These are phyloP conservation scores for Cyprinella venusta DNA, from an alignment of 2,797 vertebrate species.

Conservation along the genomic window DNA sequence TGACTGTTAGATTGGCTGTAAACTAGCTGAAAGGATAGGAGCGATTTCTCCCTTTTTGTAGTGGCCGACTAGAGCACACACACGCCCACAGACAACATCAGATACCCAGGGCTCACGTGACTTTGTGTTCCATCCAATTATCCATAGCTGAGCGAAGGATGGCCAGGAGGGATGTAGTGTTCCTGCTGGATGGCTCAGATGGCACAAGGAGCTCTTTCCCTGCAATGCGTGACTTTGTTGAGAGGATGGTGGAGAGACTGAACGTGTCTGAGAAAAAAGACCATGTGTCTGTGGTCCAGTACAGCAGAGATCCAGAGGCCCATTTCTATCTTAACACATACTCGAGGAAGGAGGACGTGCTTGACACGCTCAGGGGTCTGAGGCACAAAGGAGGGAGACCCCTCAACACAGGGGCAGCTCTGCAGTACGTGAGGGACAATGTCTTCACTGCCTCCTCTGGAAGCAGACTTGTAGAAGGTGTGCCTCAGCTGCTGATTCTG, in stretches of 20 bases:
- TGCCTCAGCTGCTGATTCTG: constrained; percentile 32
- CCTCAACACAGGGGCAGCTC: constrained; percentile 76
- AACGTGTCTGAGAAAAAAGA: constrained; percentile 68
- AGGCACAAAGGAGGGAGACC: constrained; percentile 75
- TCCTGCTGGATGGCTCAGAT: constrained; percentile 79
- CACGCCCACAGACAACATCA: neutral
- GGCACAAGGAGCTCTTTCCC: constrained; percentile 57
- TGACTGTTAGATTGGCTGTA: neutral
- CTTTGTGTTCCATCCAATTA: constrained; percentile 21
- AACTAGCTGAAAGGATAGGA: neutral
- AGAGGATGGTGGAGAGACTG: constrained; percentile 75
- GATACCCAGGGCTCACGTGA: neutral
- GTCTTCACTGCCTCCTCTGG: constrained; percentile 58
- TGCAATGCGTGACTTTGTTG: constrained; percentile 67
- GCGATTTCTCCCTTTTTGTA: neutral
- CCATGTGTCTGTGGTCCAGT: constrained; percentile 59
- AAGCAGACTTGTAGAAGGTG: constrained; percentile 42
- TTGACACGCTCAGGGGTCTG: constrained; percentile 69
- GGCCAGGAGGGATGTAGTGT: constrained; percentile 43
- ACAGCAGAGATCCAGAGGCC: constrained; percentile 50
- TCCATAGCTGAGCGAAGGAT: constrained; percentile 40
- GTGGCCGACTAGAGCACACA: neutral
- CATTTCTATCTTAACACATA: constrained; percentile 58
- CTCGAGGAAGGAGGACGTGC: constrained; percentile 63
- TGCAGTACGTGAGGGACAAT: constrained; percentile 52